A percentile compares a stretch with the other conserved stretches of the same genome.
These are phyloP conservation scores for Xerus rutilus DNA, from an alignment of 2,797 vertebrate species.

Conservation along the genomic window DNA sequence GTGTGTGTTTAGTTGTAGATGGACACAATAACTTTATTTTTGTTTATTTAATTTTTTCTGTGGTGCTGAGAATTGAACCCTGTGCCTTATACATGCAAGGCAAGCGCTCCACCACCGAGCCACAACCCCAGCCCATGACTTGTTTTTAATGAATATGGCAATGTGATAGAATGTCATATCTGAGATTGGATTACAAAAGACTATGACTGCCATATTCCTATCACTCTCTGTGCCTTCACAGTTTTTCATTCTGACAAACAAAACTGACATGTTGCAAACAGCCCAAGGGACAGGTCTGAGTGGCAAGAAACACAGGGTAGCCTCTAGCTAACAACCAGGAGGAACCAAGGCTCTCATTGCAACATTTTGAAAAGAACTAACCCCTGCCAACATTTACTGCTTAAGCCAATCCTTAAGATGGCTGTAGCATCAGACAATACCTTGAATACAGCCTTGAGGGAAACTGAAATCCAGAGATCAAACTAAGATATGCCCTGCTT, in stretches of 20 bases:
- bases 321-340: not conserved
- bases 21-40: no score
- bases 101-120: no score
- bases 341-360: not conserved
- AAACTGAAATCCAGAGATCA: not conserved
- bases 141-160: constrained; percentile 5
- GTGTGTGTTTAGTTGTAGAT: not conserved
- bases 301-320: not conserved
- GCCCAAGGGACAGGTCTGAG: not conserved
- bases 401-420: constrained; percentile 21
- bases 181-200: not conserved
- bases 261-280: not conserved
- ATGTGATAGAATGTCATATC: not conserved
- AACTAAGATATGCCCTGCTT: not conserved
- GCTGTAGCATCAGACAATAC: not conserved
- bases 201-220: not conserved
- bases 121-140: not conserved
- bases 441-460: not conserved
- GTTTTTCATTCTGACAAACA: not conserved
- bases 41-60: no score
- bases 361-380: not conserved
- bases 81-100: no score
- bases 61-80: no score
- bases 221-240: not conserved
- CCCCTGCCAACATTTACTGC: not conserved